Conservation (phyloP, 2,888 invertebrate species). For the Cancer borealis region DNA sequence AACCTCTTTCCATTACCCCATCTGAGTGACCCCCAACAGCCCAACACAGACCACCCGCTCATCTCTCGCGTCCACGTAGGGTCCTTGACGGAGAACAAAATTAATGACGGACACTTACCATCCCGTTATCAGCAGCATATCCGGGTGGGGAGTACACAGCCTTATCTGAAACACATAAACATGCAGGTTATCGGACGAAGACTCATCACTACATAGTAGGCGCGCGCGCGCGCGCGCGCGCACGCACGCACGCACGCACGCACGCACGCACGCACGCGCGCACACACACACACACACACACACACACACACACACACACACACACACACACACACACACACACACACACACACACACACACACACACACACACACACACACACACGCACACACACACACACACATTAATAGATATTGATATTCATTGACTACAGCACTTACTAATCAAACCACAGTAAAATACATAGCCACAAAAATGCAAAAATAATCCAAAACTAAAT, state of each 20-base stretch:
- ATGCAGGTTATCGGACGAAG: background rate
- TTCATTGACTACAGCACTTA: too few relatives aligned
- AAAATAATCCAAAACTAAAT: too few relatives aligned
- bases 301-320: background rate
- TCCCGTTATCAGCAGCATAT: conserved; percentile 73
- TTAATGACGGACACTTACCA: conserved; percentile 61
- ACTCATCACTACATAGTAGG: background rate
- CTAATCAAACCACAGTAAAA: too few relatives aligned
- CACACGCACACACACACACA: too few relatives aligned
- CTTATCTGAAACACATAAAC: conserved; percentile 67
- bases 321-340: too few relatives aligned
- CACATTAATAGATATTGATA: too few relatives aligned
- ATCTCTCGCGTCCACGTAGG: background rate
- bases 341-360: too few relatives aligned
- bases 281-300: conserved; percentile 8
- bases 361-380: too few relatives aligned
- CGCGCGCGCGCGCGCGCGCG: background rate
- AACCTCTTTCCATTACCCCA: background rate
- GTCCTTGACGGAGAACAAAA: background rate
- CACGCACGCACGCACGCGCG: background rate
- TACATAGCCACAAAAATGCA: too few relatives aligned
- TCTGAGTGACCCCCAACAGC: background rate
- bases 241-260: background rate
- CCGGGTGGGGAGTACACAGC: conserved; percentile 67
- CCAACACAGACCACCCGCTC: background rate